Conservation (phyloP, 1,140 invertebrate genomes). For the Gonatopus flavifemur region DNA sequence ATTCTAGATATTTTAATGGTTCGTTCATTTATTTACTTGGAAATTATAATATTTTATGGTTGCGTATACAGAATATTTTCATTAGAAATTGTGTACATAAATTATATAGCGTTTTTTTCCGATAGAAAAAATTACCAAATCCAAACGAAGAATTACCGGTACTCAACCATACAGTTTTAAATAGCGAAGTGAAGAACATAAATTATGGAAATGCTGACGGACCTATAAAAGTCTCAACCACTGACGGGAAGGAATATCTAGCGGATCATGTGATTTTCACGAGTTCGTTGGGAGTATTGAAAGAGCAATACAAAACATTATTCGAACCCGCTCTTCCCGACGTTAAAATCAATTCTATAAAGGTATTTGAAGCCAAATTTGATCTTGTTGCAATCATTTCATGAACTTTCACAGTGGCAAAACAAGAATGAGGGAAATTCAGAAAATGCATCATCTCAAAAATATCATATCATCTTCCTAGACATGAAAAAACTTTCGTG, state of each 20-base stretch:
- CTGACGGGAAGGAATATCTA: slow-evolving; percentile 36
- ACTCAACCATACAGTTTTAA: slow-evolving; percentile 39
- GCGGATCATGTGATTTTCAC: slow-evolving; percentile 55
- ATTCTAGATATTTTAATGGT: slow-evolving; percentile 64
- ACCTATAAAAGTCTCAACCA: slow-evolving; percentile 34
- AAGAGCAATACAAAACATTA: slow-evolving; percentile 39
- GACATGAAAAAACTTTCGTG: too few relatives aligned
- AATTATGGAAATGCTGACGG: slow-evolving; percentile 33
- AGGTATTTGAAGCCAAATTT: too few relatives aligned
- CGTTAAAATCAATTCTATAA: slow-evolving; percentile 41
- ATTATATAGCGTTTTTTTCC: too few relatives aligned
- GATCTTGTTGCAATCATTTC: too few relatives aligned
- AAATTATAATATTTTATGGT: not conserved
- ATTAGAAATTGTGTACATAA: not conserved
- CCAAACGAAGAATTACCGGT: slow-evolving; percentile 33
- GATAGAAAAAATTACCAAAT: slow-evolving; percentile 44
- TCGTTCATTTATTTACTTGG: slow-evolving; percentile 11
- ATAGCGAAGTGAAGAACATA: slow-evolving; percentile 40
- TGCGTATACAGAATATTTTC: not conserved
- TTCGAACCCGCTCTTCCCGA: slow-evolving; percentile 48
- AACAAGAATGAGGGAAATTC: too few relatives aligned
- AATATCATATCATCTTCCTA: too few relatives aligned
- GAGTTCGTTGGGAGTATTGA: slow-evolving; percentile 56
- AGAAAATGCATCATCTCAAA: too few relatives aligned
- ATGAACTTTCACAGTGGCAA: too few relatives aligned